Conservation (phyloP, 2,113 vertebrate species). For the Lagopus leucura region DNA sequence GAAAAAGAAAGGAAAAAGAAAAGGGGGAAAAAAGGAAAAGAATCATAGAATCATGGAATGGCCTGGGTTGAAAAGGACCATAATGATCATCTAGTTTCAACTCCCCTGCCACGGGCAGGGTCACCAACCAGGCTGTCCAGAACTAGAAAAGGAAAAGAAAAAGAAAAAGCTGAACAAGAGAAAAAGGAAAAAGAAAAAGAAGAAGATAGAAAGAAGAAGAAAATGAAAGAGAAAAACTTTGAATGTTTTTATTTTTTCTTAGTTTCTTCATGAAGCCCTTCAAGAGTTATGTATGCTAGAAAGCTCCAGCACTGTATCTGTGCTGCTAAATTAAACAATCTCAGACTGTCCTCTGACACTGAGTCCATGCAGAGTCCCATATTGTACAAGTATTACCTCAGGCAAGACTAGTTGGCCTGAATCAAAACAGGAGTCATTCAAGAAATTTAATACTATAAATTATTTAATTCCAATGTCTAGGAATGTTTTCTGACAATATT, state of each 20-base stretch:
- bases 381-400: not conserved
- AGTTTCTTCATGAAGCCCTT: not conserved
- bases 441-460: not conserved
- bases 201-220: not conserved
- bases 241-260: not conserved
- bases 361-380: rapidly evolving
- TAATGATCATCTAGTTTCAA: too few relatives aligned
- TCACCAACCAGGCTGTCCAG: too few relatives aligned
- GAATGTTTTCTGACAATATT: not conserved
- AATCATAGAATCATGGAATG: too few relatives aligned
- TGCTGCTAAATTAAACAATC: not conserved
- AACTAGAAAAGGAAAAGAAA: not conserved
- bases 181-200: not conserved
- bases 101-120: too few relatives aligned
- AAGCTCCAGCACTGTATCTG: not conserved
- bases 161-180: not conserved
- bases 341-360: not conserved
- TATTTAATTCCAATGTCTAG: not conserved
- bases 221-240: not conserved
- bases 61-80: too few relatives aligned
- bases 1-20: not conserved
- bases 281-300: not conserved
- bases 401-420: not conserved
- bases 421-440: not conserved
- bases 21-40: not conserved